These are phyloP conservation scores for Glaucopsyche alexis DNA, from an alignment of 2,888 invertebrate genomes.

Conservation along the genomic window DNA sequence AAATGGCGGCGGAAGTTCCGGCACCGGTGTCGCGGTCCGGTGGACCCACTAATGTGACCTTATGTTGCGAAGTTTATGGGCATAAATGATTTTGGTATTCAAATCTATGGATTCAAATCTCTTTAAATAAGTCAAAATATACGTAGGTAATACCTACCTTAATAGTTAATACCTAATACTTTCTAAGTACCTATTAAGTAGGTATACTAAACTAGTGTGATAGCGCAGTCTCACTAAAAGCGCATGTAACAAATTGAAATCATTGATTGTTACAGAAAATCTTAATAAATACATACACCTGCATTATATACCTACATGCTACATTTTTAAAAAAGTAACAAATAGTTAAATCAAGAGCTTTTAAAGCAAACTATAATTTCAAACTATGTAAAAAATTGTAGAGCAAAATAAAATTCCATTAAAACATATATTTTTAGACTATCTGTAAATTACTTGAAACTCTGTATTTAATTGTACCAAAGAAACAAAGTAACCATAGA, in stretches of 20 bases:
- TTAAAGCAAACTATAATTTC: neutral
- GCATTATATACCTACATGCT: neutral
- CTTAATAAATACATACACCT: no score
- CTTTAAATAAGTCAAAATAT: no score
- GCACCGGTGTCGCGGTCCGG: constrained; percentile 1
- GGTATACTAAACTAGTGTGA: no score
- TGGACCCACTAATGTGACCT: constrained; percentile 7
- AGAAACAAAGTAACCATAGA: constrained; percentile 32
- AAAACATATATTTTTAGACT: neutral
- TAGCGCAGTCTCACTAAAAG: no score
- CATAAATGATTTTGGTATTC: constrained; percentile 9
- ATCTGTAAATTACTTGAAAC: neutral
- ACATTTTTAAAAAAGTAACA: neutral
- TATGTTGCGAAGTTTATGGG: constrained; percentile 1
- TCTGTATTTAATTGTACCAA: neutral
- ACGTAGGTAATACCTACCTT: no score
- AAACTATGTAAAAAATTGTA: constrained; percentile 7
- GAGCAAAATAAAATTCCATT: neutral
- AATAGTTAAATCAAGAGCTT: neutral
- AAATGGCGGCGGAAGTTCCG: constrained; percentile 20
- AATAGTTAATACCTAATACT: no score
- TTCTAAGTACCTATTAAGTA: no score
- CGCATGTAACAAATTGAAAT: no score
- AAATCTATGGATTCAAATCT: no score
- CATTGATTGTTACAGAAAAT: no score